Percentiles rank a stretch among this genome's conserved stretches.
Conservation (phyloP, 2,888 invertebrate genomes). For the Invenusta paracnida region DNA sequence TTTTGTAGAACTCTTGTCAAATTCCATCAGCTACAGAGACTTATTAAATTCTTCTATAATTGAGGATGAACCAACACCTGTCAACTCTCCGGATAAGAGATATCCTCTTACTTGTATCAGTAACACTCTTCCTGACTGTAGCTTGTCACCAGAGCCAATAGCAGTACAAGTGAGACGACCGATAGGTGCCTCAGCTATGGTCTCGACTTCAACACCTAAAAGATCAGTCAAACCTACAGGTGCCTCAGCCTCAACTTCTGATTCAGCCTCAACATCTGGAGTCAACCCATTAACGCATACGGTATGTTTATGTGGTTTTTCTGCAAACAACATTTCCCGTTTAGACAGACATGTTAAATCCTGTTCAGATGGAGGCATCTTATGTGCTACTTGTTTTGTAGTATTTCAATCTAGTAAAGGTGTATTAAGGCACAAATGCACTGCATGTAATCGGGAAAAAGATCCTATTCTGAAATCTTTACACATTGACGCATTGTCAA, state of each 20-base stretch:
- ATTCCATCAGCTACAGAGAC: not conserved
- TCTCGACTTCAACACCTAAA: not conserved
- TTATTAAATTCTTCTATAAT: not conserved
- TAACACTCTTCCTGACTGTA: not conserved
- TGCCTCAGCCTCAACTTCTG: not conserved
- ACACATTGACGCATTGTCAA: not conserved
- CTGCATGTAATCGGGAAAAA: not conserved
- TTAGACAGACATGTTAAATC: conserved; percentile 5
- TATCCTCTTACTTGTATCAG: not conserved
- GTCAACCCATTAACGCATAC: not conserved
- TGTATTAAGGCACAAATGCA: not conserved
- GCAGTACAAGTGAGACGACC: not conserved
- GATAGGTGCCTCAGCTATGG: too few species aligned
- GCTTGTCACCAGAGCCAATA: not conserved
- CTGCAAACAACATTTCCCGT: not conserved
- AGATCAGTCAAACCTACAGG: not conserved
- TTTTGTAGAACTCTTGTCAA: not conserved
- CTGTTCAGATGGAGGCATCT: not conserved
- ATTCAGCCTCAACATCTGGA: not conserved
- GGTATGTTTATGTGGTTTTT: not conserved
- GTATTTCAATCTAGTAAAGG: not conserved
- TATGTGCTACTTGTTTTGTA: not conserved
- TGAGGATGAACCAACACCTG: not conserved
- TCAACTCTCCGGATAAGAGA: not conserved
- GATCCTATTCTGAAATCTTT: not conserved